phyloP scores from a whole-genome alignment of 2,113 vertebrate species.

The Lepidothrix coronata region DNA sequence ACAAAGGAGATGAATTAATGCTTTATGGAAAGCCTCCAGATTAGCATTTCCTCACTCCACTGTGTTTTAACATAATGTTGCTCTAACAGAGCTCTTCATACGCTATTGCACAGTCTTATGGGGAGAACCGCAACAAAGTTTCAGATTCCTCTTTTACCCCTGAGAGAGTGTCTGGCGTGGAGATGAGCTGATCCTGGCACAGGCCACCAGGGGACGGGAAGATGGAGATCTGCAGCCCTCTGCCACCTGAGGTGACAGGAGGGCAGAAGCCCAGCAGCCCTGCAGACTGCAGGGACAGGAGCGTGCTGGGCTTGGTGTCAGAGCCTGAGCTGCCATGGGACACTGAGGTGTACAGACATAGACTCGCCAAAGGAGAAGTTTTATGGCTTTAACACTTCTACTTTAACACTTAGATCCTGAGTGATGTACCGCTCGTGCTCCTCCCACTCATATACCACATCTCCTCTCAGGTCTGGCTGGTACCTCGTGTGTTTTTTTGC shows the following conservation, averaged over 20 bases:
- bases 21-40: not conserved
- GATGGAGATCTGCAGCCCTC: not conserved
- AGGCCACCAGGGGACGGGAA: not conserved
- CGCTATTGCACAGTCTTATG: not conserved
- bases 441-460: not conserved
- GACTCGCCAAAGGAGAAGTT: not conserved
- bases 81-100: not conserved
- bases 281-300: not conserved
- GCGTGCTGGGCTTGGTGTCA: rapidly evolving
- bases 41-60: not conserved
- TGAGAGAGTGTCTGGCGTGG: not conserved
- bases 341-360: not conserved
- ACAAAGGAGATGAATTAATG: constrained; percentile 8
- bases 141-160: not conserved
- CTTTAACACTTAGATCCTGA: not conserved
- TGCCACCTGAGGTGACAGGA: not conserved
- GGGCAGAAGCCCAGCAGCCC: not conserved
- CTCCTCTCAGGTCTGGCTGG: not conserved
- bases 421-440: not conserved
- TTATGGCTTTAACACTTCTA: not conserved
- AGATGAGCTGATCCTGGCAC: not conserved
- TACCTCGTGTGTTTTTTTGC: not conserved
- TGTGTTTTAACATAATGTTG: not conserved
- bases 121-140: not conserved
- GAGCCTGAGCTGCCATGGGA: not conserved